Evolutionary conservation across 2,113 vertebrate genomes (phyloP), one percentile per base, ranked within the genome.

Genomic region (Caranx melampygus): DNA sequence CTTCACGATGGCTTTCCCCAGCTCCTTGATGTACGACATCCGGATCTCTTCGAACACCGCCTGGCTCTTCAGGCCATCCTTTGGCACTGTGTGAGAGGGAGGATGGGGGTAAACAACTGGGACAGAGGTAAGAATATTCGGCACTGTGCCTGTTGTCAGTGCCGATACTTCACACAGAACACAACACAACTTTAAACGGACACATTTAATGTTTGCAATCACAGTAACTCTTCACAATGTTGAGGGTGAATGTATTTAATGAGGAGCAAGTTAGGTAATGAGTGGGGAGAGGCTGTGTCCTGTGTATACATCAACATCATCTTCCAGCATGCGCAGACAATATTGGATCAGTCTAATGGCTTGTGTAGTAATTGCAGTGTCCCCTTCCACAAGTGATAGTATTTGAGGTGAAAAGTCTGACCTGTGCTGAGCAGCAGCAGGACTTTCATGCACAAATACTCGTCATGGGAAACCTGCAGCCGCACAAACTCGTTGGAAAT

Each of bases 401-500:
- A 15, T 21, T 1, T 9, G 9, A 55, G 10, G 51, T 12, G 1
- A 34, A 11, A 52, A 42, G 55, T 72, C 96, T 83, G 93, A 99
- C 98, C 93, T 95, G 97, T 97, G 87, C 97, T 98, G 91, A 99
- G 97, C 78, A 99, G 96, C 75, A 99, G 92, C 90, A 99, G 94
- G 0, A 98, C 98, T 92, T 99, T 99, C 98, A 99, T 99, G 93
- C 98, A 99, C 88, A 99, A 95, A 86, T 97, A 99, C 90, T 99
- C 98, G 68, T 99, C 98, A 0, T 97, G 97, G 45, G 98, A 99
- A 83, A 99, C 97, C 87, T 99, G 97, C 84, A 99, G 96, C 21
- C 97, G 95, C 7, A 97, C 95, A 8, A 99, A 96, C 93, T 99
- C 98, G 58, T 93, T 96, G 91, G 96, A 95, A 72, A 99, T 94